Conservation (phyloP, 2,888 invertebrate genomes). For the Leucophora obtusa region DNA sequence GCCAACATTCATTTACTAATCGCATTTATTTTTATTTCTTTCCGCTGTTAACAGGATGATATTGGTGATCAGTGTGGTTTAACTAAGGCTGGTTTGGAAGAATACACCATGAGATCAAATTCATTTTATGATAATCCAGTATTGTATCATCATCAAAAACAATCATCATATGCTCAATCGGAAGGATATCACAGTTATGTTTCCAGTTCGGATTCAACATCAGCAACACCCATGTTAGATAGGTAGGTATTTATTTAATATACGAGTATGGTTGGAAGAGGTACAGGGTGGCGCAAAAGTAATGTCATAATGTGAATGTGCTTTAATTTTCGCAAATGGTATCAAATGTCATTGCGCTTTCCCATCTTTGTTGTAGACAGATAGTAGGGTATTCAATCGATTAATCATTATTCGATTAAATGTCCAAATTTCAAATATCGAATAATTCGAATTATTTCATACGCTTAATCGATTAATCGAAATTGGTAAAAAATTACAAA, state of each 20-base stretch:
- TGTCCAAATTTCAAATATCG: no score
- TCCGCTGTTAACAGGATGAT: slow-evolving; percentile 74
- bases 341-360: no score
- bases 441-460: no score
- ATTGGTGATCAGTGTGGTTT: slow-evolving; percentile 77
- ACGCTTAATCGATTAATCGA: no score
- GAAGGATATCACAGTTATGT: slow-evolving; percentile 90
- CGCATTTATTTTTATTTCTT: slow-evolving; percentile 18
- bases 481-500: no score
- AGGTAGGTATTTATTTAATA: slow-evolving; percentile 80
- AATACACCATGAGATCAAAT: slow-evolving; percentile 82
- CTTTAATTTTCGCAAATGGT: no score
- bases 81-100: slow-evolving; percentile 85
- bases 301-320: no score
- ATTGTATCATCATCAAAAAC: slow-evolving; percentile 83
- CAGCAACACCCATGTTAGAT: slow-evolving; percentile 88
- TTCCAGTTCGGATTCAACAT: slow-evolving; percentile 86
- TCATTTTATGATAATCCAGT: slow-evolving; percentile 82
- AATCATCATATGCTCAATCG: slow-evolving; percentile 87
- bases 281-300: no score
- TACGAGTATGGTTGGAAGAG: no score
- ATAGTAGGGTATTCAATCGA: no score
- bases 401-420: no score
- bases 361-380: no score
- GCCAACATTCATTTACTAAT: slow-evolving; percentile 1